Conservation (phyloP, 2,888 invertebrate genomes). For the Tromatobia lineatoria region DNA sequence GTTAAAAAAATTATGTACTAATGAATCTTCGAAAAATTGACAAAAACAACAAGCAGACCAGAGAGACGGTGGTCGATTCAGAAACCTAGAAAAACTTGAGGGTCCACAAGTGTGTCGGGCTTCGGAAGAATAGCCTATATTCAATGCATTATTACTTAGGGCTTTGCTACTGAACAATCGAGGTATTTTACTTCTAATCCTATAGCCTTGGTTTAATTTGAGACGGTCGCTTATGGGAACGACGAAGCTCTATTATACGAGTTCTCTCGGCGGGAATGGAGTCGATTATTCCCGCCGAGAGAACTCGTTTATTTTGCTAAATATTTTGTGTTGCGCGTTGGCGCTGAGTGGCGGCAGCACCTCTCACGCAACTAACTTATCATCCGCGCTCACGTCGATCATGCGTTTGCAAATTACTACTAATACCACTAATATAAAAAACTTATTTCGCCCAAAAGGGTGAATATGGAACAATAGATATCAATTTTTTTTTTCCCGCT, state of each 20-base stretch:
- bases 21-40: too few species aligned
- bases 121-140: too few species aligned
- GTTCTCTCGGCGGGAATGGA: too few species aligned
- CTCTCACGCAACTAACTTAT: not conserved
- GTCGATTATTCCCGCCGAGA: conserved; percentile 15
- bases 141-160: not conserved
- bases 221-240: conserved; percentile 17
- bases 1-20: too few species aligned
- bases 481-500: not conserved
- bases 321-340: not conserved
- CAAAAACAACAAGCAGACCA: too few species aligned
- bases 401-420: conserved; percentile 26
- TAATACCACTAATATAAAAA: too few species aligned
- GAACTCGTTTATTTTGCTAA: conserved; percentile 6
- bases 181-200: conserved; percentile 1
- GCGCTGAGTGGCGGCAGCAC: conserved; percentile 46
- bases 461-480: too few species aligned
- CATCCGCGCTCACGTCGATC: not conserved
- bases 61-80: too few species aligned
- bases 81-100: too few species aligned
- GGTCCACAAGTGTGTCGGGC: too few species aligned
- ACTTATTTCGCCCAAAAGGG: not conserved
- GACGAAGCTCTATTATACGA: conserved; percentile 38
- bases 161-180: not conserved
- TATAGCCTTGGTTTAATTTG: conserved; percentile 42